Evolutionary conservation across 2,113 vertebrate species (phyloP), one percentile per base, ranked within the genome.

Genomic region (Cryptomyrus ogoouensis): DNA sequence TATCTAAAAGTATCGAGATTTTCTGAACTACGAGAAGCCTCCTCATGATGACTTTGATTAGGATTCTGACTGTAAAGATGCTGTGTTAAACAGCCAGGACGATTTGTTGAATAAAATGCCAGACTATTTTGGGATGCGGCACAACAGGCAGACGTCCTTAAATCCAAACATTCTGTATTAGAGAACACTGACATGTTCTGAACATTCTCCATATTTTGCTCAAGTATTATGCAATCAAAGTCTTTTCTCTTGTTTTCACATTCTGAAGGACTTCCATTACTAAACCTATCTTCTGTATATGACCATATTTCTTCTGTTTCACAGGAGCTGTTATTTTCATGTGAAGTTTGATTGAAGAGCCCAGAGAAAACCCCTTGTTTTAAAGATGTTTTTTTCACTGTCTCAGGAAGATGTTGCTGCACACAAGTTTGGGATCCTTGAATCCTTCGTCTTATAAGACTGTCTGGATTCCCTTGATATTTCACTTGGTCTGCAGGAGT

Each of bases 351-450:
- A 31, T 6, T 93, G 88, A 97, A 95, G 3, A 97, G 92, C 35
- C 93, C 95, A 88, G 96, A 95, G 92, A 97, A 91, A 91, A 97
- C 94, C 7, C 96, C 93, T 83, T 93, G 94, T 39, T 94, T 93
- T 9, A 15, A 83, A 89, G 88, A 27, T 13, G 62, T 13, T 6
- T 39, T 93, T 88, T 91, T 93, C 52, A 94, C 91, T 87, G 52
- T 91, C 1, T 89, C 56, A 46, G 8, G 19, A 89, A 35, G 15
- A 24, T 88, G 42, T 90, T 89, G 90, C 85, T 93, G 91, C n/a
- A 90, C 19, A 90, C 31, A 31, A 42, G 47, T 17, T 27, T 92
- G 89, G 49, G 62, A 89, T 90, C 92, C 91, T 13, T 85, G 47
- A 47, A 90, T 53, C 3, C 15, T 89, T 89, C 90, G 90, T 31